Percentiles rank a stretch among this genome's conserved stretches.
phyloP scores from a whole-genome alignment of 2,888 invertebrate genomes.

The Panzeria rudis region DNA sequence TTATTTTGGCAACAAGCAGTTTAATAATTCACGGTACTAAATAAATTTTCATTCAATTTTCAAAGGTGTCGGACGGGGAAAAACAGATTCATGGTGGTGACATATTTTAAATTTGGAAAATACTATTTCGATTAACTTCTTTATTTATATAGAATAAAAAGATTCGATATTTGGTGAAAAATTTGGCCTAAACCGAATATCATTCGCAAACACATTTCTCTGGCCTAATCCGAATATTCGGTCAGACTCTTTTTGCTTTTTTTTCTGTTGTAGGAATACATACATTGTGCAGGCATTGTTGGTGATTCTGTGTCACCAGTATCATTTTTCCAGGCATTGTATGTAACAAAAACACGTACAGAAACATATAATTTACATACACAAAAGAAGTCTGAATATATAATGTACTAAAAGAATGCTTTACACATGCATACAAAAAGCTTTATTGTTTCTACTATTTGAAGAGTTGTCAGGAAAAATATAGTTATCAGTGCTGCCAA shows the following conservation, averaged over 20 bases:
- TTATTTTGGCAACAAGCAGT: too few species aligned
- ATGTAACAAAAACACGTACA: slow-evolving; percentile 1
- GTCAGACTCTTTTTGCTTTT: not conserved
- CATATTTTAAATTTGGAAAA: too few species aligned
- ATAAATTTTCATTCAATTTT: too few species aligned
- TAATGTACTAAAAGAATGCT: slow-evolving; percentile 2
- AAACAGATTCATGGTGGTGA: too few species aligned
- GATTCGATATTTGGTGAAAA: too few species aligned
- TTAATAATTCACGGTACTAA: too few species aligned
- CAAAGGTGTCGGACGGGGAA: too few species aligned
- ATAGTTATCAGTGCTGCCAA: not conserved
- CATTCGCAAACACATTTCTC: too few species aligned
- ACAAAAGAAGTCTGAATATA: slow-evolving; percentile 42
- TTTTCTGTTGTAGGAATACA: slow-evolving; percentile 1
- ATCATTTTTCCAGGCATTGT: slow-evolving; percentile 54
- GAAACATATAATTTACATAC: slow-evolving; percentile 21
- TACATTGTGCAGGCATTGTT: slow-evolving; percentile 42
- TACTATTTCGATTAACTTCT: too few species aligned
- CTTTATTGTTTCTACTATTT: slow-evolving; percentile 5
- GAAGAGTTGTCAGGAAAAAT: slow-evolving; percentile 18
- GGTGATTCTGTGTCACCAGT: slow-evolving; percentile 64
- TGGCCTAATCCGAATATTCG: too few species aligned
- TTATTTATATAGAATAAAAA: too few species aligned
- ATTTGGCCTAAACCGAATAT: too few species aligned
- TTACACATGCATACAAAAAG: not conserved